These are phyloP conservation scores for Paradisaea rubra DNA, from an alignment of 2,113 vertebrate species.

Conservation along the genomic window DNA sequence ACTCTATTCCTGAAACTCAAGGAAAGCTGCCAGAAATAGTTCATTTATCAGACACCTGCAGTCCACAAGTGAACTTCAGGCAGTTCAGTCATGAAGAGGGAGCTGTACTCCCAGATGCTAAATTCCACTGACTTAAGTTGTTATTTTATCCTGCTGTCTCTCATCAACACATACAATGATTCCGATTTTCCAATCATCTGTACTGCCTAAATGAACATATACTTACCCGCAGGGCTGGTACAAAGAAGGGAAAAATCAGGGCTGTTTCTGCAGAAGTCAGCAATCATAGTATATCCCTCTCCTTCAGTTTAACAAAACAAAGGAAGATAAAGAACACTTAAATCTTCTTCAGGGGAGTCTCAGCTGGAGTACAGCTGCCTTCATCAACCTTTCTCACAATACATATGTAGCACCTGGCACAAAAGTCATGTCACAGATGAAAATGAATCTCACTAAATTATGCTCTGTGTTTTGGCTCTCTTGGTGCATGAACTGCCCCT, in stretches of 20 bases:
- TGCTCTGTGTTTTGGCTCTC: neutral
- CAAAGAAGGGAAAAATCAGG: neutral
- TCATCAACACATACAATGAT: neutral
- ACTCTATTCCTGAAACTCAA: constrained; percentile 6
- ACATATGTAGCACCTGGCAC: neutral
- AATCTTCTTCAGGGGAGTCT: neutral
- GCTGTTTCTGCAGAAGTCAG: neutral
- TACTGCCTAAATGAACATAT: neutral
- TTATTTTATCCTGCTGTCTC: neutral
- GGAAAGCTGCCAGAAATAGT: constrained; percentile 45
- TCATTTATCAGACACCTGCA: constrained; percentile 56
- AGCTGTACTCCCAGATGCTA: neutral
- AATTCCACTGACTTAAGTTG: neutral
- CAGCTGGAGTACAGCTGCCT: constrained; percentile 13
- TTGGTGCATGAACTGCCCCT: neutral
- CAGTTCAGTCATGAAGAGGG: neutral
- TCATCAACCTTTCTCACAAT: neutral
- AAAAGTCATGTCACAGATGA: neutral
- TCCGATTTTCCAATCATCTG: neutral
- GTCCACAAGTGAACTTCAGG: constrained; percentile 23
- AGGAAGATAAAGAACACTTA: neutral
- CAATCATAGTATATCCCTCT: neutral
- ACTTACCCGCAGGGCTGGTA: neutral
- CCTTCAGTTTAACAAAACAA: neutral
- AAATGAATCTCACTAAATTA: neutral